These are phyloP conservation scores for Agrochola circellaris DNA, from an alignment of 2,888 invertebrate species.

Conservation along the genomic window DNA sequence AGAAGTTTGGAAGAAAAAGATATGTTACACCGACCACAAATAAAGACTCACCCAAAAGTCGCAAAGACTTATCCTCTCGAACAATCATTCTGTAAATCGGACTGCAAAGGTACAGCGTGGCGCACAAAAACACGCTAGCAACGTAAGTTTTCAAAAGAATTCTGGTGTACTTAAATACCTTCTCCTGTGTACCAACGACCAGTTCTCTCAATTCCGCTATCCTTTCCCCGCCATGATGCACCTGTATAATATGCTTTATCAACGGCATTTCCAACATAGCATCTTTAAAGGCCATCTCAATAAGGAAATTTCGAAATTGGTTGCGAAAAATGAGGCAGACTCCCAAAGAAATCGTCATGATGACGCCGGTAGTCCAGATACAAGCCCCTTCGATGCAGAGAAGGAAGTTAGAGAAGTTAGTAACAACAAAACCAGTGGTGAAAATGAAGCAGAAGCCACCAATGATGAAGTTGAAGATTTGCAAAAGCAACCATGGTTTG, in stretches of 20 bases:
- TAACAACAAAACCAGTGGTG: conserved; percentile 79
- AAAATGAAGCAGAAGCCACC: conserved; percentile 80
- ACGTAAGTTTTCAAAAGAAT: conserved; percentile 79
- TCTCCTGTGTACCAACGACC: conserved; percentile 76
- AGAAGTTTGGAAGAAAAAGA: no score
- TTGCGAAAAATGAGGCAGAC: conserved; percentile 80
- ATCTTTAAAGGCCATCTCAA: conserved; percentile 81
- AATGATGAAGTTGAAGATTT: conserved; percentile 80
- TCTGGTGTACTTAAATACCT: conserved; percentile 76
- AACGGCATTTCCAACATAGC: conserved; percentile 80
- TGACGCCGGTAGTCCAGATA: conserved; percentile 85
- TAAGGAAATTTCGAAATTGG: conserved; percentile 78
- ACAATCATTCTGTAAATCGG: conserved; percentile 80
- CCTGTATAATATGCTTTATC: conserved; percentile 70
- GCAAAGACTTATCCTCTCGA: conserved; percentile 75
- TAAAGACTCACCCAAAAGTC: conserved; percentile 75
- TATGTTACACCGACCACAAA: no score
- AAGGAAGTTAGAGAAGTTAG: conserved; percentile 72
- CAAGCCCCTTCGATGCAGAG: conserved; percentile 85
- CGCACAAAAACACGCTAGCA: conserved; percentile 75
- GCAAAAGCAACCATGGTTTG: conserved; percentile 76
- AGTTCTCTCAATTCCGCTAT: conserved; percentile 76
- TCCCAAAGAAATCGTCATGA: conserved; percentile 82
- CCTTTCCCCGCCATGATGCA: conserved; percentile 62
- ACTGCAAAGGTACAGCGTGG: conserved; percentile 80